Conservation (phyloP, 2,113 vertebrate genomes). For the Danionella cerebrum region DNA sequence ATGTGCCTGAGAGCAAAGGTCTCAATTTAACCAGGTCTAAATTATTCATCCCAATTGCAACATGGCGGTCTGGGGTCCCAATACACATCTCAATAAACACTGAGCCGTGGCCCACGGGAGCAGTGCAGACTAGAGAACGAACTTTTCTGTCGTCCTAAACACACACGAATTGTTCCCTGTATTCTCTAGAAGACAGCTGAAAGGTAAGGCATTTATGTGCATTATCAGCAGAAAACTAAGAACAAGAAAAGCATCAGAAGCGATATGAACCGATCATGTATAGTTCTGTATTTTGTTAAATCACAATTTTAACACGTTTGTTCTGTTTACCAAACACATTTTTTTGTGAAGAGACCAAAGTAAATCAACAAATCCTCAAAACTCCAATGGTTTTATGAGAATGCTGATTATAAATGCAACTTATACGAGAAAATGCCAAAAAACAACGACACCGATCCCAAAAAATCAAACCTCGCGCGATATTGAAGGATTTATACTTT, state of each 20-base stretch:
- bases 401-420: no score
- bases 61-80: constrained; percentile 25
- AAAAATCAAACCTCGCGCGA: no score
- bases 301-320: no score
- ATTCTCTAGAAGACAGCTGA: background rate
- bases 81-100: constrained; percentile 35
- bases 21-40: constrained; percentile 7
- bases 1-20: background rate
- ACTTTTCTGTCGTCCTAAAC: background rate
- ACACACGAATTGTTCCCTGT: background rate
- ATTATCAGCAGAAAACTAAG: constrained; percentile 3
- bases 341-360: no score
- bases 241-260: constrained; percentile 10
- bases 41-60: constrained; percentile 7
- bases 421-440: no score
- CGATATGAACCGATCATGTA: no score
- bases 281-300: no score
- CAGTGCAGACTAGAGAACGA: background rate
- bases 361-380: no score
- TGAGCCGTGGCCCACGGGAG: constrained; percentile 11
- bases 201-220: constrained; percentile 2
- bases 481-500: no score
- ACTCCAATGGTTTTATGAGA: no score
- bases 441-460: no score
- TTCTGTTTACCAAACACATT: no score